Percentiles rank a stretch among this genome's conserved stretches.
phyloP scores from a whole-genome alignment of 2,888 invertebrate genomes.

The Nemurella pictetii region DNA sequence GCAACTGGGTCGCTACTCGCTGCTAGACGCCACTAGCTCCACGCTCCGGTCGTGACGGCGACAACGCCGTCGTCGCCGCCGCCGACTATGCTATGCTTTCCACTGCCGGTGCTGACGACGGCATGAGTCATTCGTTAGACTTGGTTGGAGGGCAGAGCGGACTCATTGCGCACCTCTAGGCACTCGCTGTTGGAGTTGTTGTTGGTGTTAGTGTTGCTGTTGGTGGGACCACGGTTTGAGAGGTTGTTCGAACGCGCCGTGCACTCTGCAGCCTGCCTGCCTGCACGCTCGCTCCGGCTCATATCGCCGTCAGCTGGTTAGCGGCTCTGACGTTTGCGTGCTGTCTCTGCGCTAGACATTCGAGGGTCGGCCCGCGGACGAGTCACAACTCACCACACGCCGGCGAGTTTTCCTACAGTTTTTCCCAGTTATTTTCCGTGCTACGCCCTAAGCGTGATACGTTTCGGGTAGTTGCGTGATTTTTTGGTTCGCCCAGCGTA shows the following conservation, averaged over 20 bases:
- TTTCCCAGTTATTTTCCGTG: too few relatives aligned
- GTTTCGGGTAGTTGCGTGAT: not conserved
- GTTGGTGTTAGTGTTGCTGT: not conserved
- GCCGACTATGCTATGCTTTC: not conserved
- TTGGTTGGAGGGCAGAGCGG: not conserved
- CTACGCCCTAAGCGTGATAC: not conserved
- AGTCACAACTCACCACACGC: not conserved
- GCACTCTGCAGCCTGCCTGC: not conserved
- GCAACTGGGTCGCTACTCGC: slow-evolving; percentile 31
- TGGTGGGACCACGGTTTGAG: not conserved
- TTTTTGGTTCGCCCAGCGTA: not conserved
- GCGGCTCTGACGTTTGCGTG: not conserved
- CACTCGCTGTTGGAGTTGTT: not conserved
- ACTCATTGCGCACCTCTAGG: not conserved
- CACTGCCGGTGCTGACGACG: not conserved
- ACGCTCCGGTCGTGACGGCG: not conserved
- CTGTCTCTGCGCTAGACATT: not conserved
- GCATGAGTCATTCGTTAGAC: not conserved
- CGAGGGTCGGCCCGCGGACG: not conserved
- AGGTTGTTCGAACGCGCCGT: not conserved
- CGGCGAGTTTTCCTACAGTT: too few relatives aligned
- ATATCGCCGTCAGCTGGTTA: slow-evolving; percentile 7
- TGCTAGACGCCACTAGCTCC: too few relatives aligned
- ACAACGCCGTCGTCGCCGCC: too few relatives aligned
- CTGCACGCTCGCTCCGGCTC: too few relatives aligned